phyloP scores from a whole-genome alignment of 2,113 vertebrate species.

The Machaerirhynchus nigripectus region DNA sequence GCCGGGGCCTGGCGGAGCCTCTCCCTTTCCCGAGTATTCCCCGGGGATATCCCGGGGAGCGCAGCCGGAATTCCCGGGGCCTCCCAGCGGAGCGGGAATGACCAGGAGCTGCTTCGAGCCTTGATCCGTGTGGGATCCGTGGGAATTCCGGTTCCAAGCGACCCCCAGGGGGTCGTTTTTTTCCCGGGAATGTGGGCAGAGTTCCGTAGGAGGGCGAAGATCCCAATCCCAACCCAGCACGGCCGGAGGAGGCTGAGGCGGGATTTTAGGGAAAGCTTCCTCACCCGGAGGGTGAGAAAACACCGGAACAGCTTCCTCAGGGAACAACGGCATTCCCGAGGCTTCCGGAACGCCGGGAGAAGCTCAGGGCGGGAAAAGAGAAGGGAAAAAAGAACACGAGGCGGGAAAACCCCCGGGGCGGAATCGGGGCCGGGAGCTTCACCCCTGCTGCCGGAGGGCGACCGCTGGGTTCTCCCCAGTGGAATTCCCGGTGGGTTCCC shows the following conservation, averaged over 20 bases:
- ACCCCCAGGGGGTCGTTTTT: not conserved
- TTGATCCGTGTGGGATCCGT: not conserved
- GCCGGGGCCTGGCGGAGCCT: not conserved
- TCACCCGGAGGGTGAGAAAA: not conserved
- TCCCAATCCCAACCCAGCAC: not conserved
- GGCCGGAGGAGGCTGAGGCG: not conserved
- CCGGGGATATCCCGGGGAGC: not conserved
- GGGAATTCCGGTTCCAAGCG: not conserved
- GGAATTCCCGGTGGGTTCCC: too few species aligned
- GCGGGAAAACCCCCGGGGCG: not conserved
- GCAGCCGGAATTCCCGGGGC: not conserved
- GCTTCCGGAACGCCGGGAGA: not conserved
- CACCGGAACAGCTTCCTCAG: not conserved
- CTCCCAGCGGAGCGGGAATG: not conserved
- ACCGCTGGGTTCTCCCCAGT: too few species aligned
- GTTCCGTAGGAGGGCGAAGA: not conserved
- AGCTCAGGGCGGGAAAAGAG: not conserved
- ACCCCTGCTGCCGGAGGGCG: not conserved
- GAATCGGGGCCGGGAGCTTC: not conserved
- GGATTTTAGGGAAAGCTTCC: not conserved
- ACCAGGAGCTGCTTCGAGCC: not conserved
- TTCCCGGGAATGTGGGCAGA: not conserved
- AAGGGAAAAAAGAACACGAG: too few species aligned
- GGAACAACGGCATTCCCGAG: not conserved
- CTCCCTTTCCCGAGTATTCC: not conserved